phyloP scores from a whole-genome alignment of 2,888 invertebrate genomes.

The Euphydryas editha region DNA sequence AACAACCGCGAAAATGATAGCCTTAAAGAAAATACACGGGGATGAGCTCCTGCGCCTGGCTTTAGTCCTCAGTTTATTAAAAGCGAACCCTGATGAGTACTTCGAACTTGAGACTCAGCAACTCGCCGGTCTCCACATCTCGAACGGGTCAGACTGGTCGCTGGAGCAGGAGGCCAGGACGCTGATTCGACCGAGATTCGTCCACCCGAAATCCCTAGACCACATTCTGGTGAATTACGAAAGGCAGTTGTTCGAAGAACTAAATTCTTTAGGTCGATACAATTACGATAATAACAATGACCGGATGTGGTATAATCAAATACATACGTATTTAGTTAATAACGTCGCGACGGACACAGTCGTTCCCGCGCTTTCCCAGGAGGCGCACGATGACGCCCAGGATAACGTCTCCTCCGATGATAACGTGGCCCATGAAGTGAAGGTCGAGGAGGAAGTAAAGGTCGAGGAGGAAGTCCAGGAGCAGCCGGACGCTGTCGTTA shows the following conservation, averaged over 20 bases:
- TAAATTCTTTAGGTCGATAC: slow-evolving; percentile 87
- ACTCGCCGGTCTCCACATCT: slow-evolving; percentile 83
- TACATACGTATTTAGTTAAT: slow-evolving; percentile 80
- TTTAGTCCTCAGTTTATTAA: slow-evolving; percentile 90
- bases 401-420: slow-evolving; percentile 76
- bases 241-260: slow-evolving; percentile 88
- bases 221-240: slow-evolving; percentile 88
- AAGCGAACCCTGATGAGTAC: slow-evolving; percentile 89
- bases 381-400: slow-evolving; percentile 55
- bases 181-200: slow-evolving; percentile 84
- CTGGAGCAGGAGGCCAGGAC: slow-evolving; percentile 82
- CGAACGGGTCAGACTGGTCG: slow-evolving; percentile 88
- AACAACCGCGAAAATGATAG: slow-evolving; percentile 84
- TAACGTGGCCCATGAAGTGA: slow-evolving; percentile 76
- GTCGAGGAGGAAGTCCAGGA: slow-evolving; percentile 62
- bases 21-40: slow-evolving; percentile 91
- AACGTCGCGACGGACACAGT: slow-evolving; percentile 77
- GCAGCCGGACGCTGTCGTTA: slow-evolving; percentile 68
- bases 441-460: slow-evolving; percentile 69
- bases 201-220: slow-evolving; percentile 89
- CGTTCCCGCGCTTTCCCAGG: slow-evolving; percentile 63
- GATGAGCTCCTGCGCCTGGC: slow-evolving; percentile 93
- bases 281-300: slow-evolving; percentile 69
- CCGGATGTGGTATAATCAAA: slow-evolving; percentile 71
- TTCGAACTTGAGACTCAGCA: slow-evolving; percentile 82